These are phyloP conservation scores for Crenichthys baileyi DNA, from an alignment of 2,797 vertebrate genomes.

Conservation along the genomic window DNA sequence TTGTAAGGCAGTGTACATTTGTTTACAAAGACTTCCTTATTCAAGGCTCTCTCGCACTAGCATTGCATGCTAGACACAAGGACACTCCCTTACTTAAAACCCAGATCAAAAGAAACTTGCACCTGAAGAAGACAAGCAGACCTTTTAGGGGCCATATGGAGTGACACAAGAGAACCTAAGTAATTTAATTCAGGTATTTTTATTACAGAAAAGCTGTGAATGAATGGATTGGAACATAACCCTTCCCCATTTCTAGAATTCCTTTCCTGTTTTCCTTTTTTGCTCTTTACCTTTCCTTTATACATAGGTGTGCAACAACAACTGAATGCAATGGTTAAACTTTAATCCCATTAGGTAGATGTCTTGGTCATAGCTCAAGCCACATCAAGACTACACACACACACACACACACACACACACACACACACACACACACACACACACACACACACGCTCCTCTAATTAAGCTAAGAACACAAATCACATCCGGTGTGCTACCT, in stretches of 20 bases:
- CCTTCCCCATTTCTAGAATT: conserved; percentile 76
- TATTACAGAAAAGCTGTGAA: conserved; percentile 57
- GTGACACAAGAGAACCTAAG: conserved; percentile 58
- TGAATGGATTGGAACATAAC: conserved; percentile 48
- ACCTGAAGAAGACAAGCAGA: conserved; percentile 52
- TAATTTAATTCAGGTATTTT: conserved; percentile 71
- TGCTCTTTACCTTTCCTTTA: conserved; percentile 16
- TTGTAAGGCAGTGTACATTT: not conserved
- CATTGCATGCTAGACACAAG: not conserved
- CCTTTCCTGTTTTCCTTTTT: conserved; percentile 39
- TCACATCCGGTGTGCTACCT: conserved; percentile 62
- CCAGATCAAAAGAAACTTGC: conserved; percentile 3
- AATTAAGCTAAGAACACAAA: conserved; percentile 71
- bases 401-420: conserved; percentile 43
- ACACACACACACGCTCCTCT: conserved; percentile 56
- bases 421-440: conserved; percentile 43
- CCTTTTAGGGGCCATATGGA: conserved; percentile 43
- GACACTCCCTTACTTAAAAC: not conserved
- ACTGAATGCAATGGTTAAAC: conserved; percentile 69
- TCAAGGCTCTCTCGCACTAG: not conserved
- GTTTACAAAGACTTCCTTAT: not conserved
- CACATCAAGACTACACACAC: conserved; percentile 40
- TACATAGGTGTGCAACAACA: conserved; percentile 63
- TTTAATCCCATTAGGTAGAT: conserved; percentile 77
- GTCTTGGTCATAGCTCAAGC: conserved; percentile 62